Conservation (phyloP, 64 coral and sea anemone genomes). For the Pocillopora verrucosa region DNA sequence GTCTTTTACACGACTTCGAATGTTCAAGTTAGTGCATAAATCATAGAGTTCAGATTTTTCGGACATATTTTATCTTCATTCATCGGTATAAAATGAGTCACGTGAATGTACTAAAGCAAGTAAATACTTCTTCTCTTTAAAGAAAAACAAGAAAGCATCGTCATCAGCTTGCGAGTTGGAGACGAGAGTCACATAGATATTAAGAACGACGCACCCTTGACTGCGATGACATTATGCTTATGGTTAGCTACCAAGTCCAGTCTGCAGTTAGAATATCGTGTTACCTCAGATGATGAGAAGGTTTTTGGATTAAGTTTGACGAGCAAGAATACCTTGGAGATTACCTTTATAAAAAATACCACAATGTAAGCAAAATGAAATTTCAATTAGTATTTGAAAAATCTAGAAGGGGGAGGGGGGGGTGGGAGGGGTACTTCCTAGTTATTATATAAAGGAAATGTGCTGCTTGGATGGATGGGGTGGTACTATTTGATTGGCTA, state of each 20-base stretch:
- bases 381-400: no score
- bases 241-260: neutral
- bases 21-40: no score
- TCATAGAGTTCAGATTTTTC: no score
- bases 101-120: neutral
- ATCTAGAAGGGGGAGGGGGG: no score
- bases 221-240: constrained; percentile 2
- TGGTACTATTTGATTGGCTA: no score
- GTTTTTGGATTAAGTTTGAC: neutral
- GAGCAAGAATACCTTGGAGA: neutral
- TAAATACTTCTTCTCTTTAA: neutral
- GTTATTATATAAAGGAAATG: no score
- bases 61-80: no score
- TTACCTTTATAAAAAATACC: neutral
- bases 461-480: no score
- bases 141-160: neutral
- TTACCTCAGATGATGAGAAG: neutral
- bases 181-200: neutral
- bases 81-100: neutral
- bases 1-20: no score
- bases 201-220: neutral
- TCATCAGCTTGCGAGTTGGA: neutral
- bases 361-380: neutral
- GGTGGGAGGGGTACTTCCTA: no score
- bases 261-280: neutral